These are phyloP conservation scores for Drosophila ustulata DNA, from an alignment of 2,888 invertebrate species.

Conservation along the genomic window DNA sequence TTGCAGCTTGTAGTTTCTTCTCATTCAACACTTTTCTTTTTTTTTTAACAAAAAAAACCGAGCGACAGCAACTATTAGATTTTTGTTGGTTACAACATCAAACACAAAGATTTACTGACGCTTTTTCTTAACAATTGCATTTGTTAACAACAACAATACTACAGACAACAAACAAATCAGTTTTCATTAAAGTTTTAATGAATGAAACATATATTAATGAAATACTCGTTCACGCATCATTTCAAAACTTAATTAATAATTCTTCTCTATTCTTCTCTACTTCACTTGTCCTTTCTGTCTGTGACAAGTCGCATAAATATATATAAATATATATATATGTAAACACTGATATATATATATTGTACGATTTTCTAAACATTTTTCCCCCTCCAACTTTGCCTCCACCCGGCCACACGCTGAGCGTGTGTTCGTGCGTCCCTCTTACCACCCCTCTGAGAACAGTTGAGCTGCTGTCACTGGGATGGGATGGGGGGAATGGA, in stretches of 20 bases:
- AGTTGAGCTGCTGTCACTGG: slow-evolving; percentile 65
- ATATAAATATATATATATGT: slow-evolving; percentile 15
- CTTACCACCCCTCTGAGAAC: slow-evolving; percentile 20
- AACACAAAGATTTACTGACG: slow-evolving; percentile 54
- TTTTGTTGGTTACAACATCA: slow-evolving; percentile 1
- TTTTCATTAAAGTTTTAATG: slow-evolving; percentile 56
- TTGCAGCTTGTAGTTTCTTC: slow-evolving; percentile 75
- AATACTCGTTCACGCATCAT: slow-evolving; percentile 67
- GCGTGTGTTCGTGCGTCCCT: slow-evolving; percentile 1
- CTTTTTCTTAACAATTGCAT: slow-evolving; percentile 77
- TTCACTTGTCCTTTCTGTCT: slow-evolving; percentile 55
- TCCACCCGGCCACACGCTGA: slow-evolving; percentile 14
- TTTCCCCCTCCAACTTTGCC: slow-evolving; percentile 30
- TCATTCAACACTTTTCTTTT: slow-evolving; percentile 53
- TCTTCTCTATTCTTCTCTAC: slow-evolving; percentile 45
- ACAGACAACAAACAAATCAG: slow-evolving; percentile 15
- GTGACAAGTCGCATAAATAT: slow-evolving; percentile 34
- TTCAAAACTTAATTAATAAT: slow-evolving; percentile 51
- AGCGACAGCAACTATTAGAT: slow-evolving; percentile 1
- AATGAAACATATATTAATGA: slow-evolving; percentile 62
- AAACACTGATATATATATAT: slow-evolving; percentile 29
- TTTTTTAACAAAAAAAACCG: slow-evolving; percentile 47
- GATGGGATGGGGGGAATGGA: slow-evolving; percentile 1
- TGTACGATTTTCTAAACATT: slow-evolving; percentile 59
- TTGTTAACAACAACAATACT: slow-evolving; percentile 62